A percentile compares a stretch with the other conserved stretches of the same genome.
phyloP scores from a whole-genome alignment of 2,888 invertebrate genomes.

The Gryllus longicercus region DNA sequence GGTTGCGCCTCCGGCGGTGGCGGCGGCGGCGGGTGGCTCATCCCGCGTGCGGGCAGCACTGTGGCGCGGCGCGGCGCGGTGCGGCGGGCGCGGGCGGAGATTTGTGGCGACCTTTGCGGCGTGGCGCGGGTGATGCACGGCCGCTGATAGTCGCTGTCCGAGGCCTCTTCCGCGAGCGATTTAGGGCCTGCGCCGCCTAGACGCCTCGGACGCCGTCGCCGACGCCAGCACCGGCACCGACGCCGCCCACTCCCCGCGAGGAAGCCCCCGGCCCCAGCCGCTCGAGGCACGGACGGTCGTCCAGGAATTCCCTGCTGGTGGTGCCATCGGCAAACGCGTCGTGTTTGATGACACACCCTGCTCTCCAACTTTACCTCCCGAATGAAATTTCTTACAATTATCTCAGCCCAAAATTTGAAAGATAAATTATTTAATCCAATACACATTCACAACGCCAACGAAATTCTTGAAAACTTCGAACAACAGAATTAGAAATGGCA shows the following conservation, averaged over 20 bases:
- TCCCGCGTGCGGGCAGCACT: background rate
- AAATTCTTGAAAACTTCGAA: too few species aligned
- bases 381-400: too few species aligned
- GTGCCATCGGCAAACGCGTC: too few species aligned
- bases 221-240: too few species aligned
- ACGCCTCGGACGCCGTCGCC: background rate
- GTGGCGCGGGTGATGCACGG: background rate
- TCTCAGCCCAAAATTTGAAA: too few species aligned
- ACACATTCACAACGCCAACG: too few species aligned
- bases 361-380: too few species aligned
- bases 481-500: too few species aligned
- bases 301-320: background rate
- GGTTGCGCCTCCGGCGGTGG: background rate
- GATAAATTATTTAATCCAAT: too few species aligned
- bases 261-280: background rate
- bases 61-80: background rate
- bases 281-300: background rate
- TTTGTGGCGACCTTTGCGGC: background rate
- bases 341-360: too few species aligned
- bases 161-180: background rate
- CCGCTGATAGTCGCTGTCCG: background rate
- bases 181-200: background rate
- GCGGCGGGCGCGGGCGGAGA: background rate
- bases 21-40: background rate
- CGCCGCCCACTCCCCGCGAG: too few species aligned